Base-by-base conservation (phyloP, 2,797 vertebrate genomes). In the Microctenopoma steveboyesi region DNA sequence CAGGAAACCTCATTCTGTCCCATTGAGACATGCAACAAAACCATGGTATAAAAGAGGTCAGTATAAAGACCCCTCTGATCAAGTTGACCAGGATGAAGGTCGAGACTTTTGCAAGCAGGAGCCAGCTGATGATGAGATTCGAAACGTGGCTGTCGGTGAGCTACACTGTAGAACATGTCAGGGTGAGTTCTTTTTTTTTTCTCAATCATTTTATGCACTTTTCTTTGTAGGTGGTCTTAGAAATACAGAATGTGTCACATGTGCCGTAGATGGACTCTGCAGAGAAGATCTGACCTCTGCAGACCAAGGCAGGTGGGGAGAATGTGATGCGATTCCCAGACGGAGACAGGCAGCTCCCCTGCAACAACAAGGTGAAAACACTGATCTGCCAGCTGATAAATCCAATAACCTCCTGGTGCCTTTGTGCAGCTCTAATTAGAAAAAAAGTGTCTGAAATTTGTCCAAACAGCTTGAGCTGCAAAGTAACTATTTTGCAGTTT, bases 331-430 rank as follows among this genome's bases (percentile, higher is more conserved):
- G 14, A 78, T 88, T 67, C 78, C 80, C 73, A 85, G 85, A 62
- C 78, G 88, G 69, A 88, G 87, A 86, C 79, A 28, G 25, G 49
- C 79, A 0, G n/a, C 64, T 1, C 51, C 84, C 42, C 78, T 71
- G 59, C 90, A 86, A 18, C 72, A 86, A 83, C 90, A 76, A 91
- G 93, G 93, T 68, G 3, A 15, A 12, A 7, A 30, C 14, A 70
- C 16, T 4, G 6, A 15, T 28, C 28, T 11, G 5, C 5, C 52
- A 37, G 7, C 33, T 35, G 30, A 9, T 18, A 56, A 55, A 14
- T 22, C 6, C 14, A 9, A 43, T 5, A 33, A 33, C 30, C 30
- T 54, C n/a, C 37, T 7, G 0, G 5, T 39, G 18, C 7, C 18
- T 15, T 9, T 37, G 35, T 52, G 2, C 15, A 25, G 43, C 15